Conservation (phyloP, 2,113 vertebrate genomes). For the Xiphorhynchus elegans region DNA sequence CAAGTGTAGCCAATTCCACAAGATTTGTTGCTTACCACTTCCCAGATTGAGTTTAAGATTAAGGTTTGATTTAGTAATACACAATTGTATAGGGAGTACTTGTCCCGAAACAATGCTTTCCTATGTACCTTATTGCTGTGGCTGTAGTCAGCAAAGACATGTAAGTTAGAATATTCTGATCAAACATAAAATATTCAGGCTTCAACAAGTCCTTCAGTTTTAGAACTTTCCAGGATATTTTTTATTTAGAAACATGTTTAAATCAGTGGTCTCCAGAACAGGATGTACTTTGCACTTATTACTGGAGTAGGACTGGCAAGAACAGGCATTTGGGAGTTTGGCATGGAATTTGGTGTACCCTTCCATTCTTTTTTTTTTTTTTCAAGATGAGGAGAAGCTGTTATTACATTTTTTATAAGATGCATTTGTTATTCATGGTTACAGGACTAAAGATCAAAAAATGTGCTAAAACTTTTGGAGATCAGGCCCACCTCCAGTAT, state of each 20-base stretch:
- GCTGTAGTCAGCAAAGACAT: not conserved
- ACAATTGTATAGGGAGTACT: not conserved
- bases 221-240: not conserved
- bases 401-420: not conserved
- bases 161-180: not conserved
- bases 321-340: not conserved
- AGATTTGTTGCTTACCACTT: not conserved
- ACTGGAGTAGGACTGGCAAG: not conserved
- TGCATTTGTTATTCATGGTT: not conserved
- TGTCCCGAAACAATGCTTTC: not conserved
- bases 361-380: not conserved
- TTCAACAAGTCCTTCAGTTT: not conserved
- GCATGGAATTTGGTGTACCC: not conserved
- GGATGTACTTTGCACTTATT: not conserved
- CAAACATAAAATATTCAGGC: not conserved
- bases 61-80: not conserved
- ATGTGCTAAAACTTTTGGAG: slow-evolving; percentile 13
- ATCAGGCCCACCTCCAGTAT: not conserved
- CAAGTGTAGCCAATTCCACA: not conserved
- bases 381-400: not conserved
- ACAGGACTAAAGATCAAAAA: slow-evolving; percentile 27
- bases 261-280: not conserved
- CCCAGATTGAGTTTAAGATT: not conserved
- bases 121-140: not conserved
- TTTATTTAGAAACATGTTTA: not conserved